Conservation (phyloP, 2,113 vertebrate species). For the Prinia subflava region DNA sequence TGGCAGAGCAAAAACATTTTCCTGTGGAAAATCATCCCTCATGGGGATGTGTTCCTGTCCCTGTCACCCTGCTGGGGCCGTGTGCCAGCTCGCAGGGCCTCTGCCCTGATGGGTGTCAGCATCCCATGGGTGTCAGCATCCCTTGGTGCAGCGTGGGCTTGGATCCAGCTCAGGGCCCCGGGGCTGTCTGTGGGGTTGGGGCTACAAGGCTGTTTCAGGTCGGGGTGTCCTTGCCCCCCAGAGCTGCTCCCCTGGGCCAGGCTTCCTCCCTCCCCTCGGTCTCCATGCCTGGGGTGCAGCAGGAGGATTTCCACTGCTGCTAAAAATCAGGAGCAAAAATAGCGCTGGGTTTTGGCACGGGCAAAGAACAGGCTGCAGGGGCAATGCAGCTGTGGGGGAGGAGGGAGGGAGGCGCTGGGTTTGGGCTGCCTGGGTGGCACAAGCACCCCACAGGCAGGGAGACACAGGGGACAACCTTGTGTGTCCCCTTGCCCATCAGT, state of each 20-base stretch:
- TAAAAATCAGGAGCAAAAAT: slow-evolving; percentile 47
- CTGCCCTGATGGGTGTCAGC: not conserved
- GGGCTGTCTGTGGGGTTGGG: not conserved
- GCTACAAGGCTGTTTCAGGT: not conserved
- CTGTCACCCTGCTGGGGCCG: not conserved
- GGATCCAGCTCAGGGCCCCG: not conserved
- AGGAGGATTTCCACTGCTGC: slow-evolving; percentile 35
- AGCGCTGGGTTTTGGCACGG: slow-evolving; percentile 41
- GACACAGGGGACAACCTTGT: not conserved
- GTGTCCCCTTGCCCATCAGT: fast-evolving
- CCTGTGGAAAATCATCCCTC: not conserved
- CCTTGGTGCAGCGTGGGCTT: not conserved
- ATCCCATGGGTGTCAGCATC: not conserved
- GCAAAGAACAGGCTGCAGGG: slow-evolving; percentile 55
- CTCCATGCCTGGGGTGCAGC: not conserved
- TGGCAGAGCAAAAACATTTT: not conserved
- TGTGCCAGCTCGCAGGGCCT: not conserved
- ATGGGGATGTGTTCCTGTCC: not conserved
- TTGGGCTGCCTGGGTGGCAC: not conserved
- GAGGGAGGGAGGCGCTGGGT: not conserved
- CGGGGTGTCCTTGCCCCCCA: not conserved
- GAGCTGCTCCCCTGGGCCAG: not conserved
- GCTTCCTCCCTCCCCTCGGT: not conserved
- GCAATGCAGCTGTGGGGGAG: slow-evolving; percentile 36
- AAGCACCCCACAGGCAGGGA: not conserved